These are phyloP conservation scores for Macrophya alboannulata DNA, from an alignment of 2,888 invertebrate genomes.

Conservation along the genomic window DNA sequence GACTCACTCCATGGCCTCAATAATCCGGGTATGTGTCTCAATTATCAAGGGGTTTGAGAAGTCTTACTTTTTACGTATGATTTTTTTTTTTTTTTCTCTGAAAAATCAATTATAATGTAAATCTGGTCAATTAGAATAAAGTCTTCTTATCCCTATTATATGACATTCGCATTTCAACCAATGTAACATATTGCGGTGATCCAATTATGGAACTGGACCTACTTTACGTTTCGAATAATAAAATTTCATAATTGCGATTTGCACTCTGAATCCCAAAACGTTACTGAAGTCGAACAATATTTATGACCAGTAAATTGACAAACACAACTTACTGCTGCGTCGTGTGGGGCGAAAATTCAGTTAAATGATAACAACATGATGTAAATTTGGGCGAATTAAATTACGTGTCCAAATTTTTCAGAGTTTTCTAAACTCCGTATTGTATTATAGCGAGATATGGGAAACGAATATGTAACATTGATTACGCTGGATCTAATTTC, in stretches of 20 bases:
- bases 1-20: background rate
- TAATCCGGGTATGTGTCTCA: background rate
- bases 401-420: background rate
- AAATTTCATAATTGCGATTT: background rate
- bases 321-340: background rate
- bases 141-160: background rate
- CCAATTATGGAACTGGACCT: background rate
- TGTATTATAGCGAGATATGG: background rate
- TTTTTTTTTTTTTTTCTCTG: background rate
- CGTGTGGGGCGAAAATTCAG: background rate
- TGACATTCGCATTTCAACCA: background rate
- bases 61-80: too few relatives aligned
- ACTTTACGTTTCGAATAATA: background rate
- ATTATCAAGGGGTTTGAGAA: too few relatives aligned
- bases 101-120: background rate
- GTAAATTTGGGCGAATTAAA: background rate
- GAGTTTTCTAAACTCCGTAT: background rate
- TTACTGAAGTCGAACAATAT: background rate
- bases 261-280: background rate
- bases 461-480: background rate
- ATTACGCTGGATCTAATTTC: background rate
- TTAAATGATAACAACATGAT: background rate
- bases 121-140: too few relatives aligned
- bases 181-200: background rate
- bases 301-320: background rate